phyloP scores from a whole-genome alignment of 2,888 invertebrate genomes.

The Caenorhabditis wallacei region DNA sequence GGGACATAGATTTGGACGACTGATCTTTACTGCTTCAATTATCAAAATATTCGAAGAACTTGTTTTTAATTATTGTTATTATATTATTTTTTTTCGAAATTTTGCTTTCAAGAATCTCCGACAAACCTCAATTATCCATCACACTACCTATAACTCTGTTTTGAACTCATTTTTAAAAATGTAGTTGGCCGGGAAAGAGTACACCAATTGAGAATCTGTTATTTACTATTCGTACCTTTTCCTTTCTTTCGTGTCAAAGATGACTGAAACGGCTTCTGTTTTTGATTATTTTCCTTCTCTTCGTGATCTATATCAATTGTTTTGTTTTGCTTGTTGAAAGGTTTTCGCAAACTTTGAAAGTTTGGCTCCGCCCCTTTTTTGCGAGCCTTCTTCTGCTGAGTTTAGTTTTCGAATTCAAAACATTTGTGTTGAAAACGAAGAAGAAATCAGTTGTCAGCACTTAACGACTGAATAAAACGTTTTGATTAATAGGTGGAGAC shows the following conservation, averaged over 20 bases:
- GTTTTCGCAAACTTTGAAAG: background rate
- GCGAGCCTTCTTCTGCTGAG: too few relatives aligned
- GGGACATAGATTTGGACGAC: slow-evolving; percentile 27
- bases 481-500: background rate
- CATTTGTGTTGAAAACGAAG: too few relatives aligned
- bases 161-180: background rate
- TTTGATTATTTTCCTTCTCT: too few relatives aligned
- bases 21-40: slow-evolving; percentile 14
- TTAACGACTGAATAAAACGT: background rate
- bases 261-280: too few relatives aligned
- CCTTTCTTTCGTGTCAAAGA: background rate
- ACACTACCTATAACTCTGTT: background rate
- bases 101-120: too few relatives aligned
- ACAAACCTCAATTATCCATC: too few relatives aligned
- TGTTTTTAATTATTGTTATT: background rate
- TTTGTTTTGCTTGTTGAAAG: too few relatives aligned
- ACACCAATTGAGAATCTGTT: slow-evolving; percentile 19
- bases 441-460: too few relatives aligned
- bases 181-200: background rate
- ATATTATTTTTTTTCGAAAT: too few relatives aligned
- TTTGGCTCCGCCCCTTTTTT: too few relatives aligned
- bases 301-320: too few relatives aligned
- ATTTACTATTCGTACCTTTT: background rate
- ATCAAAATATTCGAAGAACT: background rate
- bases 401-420: too few relatives aligned